Conservation (phyloP, 2,113 vertebrate species). For the Urocynchramus pylzowi region DNA sequence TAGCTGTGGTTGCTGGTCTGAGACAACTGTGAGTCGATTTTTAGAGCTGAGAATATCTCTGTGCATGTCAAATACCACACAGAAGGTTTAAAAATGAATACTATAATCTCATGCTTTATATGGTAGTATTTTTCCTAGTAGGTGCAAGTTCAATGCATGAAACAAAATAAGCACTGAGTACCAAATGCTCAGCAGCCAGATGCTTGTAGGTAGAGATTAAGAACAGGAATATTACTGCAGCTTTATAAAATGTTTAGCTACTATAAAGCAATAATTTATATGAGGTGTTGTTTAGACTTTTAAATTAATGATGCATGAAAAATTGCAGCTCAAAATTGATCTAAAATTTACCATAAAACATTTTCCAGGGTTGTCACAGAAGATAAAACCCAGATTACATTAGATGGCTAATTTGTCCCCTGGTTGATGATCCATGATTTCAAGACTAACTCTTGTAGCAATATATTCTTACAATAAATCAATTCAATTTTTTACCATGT, state of each 20-base stretch:
- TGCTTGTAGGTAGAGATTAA: neutral
- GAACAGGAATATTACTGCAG: neutral
- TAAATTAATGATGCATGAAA: constrained; percentile 1
- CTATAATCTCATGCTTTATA: neutral
- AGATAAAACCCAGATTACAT: neutral
- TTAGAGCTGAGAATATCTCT: constrained; percentile 16
- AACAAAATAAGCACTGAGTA: neutral
- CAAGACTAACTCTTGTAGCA: neutral
- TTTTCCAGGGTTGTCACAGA: neutral
- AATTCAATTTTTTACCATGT: neutral
- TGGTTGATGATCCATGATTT: neutral
- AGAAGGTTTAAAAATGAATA: constrained; percentile 1
- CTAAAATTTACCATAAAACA: neutral
- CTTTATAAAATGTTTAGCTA: neutral
- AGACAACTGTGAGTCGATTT: neutral
- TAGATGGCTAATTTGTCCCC: neutral
- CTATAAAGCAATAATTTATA: neutral
- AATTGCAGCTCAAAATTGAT: neutral
- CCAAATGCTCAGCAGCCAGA: neutral
- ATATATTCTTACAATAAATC: neutral
- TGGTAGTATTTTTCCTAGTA: neutral
- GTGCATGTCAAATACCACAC: neutral
- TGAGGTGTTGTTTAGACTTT: neutral
- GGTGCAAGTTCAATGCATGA: neutral
- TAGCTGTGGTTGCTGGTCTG: neutral